Conservation (phyloP, 2,113 vertebrate genomes). For the Pseudorasbora parva region DNA sequence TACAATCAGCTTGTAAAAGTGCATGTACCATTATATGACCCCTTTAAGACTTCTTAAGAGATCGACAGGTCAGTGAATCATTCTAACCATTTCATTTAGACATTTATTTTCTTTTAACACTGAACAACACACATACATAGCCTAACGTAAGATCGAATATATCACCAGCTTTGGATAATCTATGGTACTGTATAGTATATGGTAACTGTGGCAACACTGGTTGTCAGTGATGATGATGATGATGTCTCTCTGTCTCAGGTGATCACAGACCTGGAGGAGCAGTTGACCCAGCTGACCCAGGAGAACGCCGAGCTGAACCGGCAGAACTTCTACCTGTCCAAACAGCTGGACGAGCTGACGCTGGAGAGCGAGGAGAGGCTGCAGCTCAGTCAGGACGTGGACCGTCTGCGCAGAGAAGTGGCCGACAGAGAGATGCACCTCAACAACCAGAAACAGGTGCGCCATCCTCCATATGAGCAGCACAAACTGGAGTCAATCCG, state of each 20-base stretch:
- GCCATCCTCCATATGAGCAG: too few relatives aligned
- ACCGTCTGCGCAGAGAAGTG: constrained; percentile 93
- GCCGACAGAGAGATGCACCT: constrained; percentile 97
- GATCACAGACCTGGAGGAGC: constrained; percentile 97
- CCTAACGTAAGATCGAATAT: too few relatives aligned
- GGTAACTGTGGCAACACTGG: too few relatives aligned
- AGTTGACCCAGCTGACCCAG: constrained; percentile 94
- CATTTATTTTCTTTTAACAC: too few relatives aligned
- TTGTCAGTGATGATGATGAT: background rate
- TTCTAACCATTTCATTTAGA: too few relatives aligned
- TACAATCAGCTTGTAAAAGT: too few relatives aligned
- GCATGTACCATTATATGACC: too few relatives aligned
- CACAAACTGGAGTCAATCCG: background rate
- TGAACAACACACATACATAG: too few relatives aligned
- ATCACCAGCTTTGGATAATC: too few relatives aligned
- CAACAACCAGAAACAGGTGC: constrained; percentile 96
- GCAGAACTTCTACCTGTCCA: constrained; percentile 97
- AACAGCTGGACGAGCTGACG: constrained; percentile 93
- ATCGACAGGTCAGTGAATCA: too few relatives aligned
- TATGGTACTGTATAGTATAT: too few relatives aligned
- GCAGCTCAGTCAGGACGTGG: constrained; percentile 91
- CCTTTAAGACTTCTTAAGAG: too few relatives aligned
- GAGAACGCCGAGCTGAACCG: constrained; percentile 97
- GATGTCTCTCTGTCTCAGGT: constrained; percentile 76
- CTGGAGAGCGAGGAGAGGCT: constrained; percentile 90